phyloP scores from a whole-genome alignment of 2,888 invertebrate species.

The Galeopsomyia nigrocyanea region DNA sequence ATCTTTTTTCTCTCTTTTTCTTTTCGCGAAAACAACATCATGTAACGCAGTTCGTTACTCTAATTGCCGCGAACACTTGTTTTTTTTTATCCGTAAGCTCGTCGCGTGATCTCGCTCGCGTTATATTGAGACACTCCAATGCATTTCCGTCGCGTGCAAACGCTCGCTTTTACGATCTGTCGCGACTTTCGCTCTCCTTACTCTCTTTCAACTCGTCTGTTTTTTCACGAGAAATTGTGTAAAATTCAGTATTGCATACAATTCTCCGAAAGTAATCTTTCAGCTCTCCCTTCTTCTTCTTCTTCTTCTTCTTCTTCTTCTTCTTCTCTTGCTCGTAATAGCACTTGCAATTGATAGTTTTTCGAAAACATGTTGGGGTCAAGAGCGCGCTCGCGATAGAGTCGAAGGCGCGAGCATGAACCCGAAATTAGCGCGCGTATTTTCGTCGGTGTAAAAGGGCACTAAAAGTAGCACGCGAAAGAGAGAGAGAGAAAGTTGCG shows the following conservation, averaged over 20 bases:
- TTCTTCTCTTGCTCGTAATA: background rate
- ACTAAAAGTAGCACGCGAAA: background rate
- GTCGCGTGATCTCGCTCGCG: constrained; percentile 31
- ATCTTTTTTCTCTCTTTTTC: too few species aligned
- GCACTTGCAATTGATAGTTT: too few species aligned
- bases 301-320: background rate
- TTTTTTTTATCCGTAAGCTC: background rate
- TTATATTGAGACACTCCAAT: background rate
- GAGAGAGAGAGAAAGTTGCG: constrained; percentile 43
- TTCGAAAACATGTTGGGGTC: background rate
- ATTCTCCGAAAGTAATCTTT: constrained; percentile 9
- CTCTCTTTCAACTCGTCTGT: background rate
- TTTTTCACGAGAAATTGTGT: constrained; percentile 20
- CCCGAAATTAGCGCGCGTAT: background rate
- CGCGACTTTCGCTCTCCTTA: background rate
- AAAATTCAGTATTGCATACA: constrained; percentile 31
- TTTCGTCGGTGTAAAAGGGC: background rate
- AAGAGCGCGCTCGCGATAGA: background rate
- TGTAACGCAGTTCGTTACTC: constrained; percentile 18
- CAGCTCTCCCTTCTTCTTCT: background rate
- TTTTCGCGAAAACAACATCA: background rate
- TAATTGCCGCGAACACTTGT: constrained; percentile 15
- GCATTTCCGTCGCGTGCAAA: constrained; percentile 27
- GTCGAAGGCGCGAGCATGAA: background rate
- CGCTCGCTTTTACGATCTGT: background rate